Percentiles rank a stretch among this genome's conserved stretches.
These are phyloP conservation scores for Acrocephalus arundinaceus DNA, from an alignment of 2,113 vertebrate genomes.

Conservation along the genomic window DNA sequence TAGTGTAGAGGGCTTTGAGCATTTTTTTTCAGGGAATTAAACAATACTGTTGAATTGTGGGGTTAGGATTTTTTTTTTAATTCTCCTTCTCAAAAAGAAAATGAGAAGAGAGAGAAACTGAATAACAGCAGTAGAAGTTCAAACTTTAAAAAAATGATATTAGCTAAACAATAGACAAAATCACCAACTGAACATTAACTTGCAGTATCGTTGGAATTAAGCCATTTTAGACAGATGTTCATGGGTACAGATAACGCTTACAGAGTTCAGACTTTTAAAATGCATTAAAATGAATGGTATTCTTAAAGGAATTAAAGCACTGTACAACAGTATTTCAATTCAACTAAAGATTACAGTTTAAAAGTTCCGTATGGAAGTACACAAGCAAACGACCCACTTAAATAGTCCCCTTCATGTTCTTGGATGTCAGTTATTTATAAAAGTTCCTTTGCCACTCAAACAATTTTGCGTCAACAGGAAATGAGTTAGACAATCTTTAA, in stretches of 20 bases:
- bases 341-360: neutral
- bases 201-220: neutral
- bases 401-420: neutral
- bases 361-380: neutral
- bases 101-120: neutral
- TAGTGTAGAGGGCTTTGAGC: neutral
- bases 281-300: neutral
- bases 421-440: conserved; percentile 14
- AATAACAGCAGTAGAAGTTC: neutral
- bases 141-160: neutral
- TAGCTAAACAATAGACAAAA: neutral
- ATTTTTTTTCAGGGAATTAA: neutral
- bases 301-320: conserved; percentile 3
- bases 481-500: conserved; percentile 32
- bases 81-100: neutral
- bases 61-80: neutral
- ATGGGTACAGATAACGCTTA: neutral
- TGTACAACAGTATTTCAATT: neutral
- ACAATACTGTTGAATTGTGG: neutral
- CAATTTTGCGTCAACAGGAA: conserved; percentile 32
- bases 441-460: conserved; percentile 3
- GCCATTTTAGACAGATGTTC: conserved; percentile 30
- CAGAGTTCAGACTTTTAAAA: neutral
- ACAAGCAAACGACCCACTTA: neutral
- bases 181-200: conserved; percentile 8